Base-by-base conservation (phyloP, 2,888 invertebrate species). In the Phania funesta region DNA sequence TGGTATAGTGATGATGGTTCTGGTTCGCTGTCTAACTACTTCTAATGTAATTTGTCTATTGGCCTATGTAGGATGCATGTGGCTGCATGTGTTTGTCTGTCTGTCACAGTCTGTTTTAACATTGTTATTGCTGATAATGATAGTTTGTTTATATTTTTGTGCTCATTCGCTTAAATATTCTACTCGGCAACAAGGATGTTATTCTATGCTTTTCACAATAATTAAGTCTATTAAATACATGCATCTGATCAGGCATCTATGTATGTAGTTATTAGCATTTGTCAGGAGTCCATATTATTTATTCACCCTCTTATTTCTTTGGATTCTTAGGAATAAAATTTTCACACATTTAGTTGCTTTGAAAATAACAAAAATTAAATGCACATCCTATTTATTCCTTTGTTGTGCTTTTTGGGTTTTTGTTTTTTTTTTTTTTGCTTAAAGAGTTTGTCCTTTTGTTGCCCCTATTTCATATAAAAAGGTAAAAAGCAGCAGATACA, bases 201-300 rank as follows among this genome's bases (percentile, higher is more conserved):
- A 22, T 58, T 82, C 3, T 71, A 78, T 78, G 78, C 71, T 62
- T 82, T 64, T 82, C 58, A 78, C 56, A 82, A 82, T 52, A 82
- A 82, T 78, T 82, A 75, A 75, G 52, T 58, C 11, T 64, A 65
- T 75, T 74, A 75, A 78, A 82, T 75, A 62, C 52, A 64, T 70
- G 68, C 68, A 77, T 74, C 78, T 82, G 74, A 78, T 82, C 71
- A 75, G 78, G 70, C 70, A 65, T 56, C 52, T 70, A 52, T 22
- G 26, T 56, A 64, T n/a, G 16, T 16, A 44, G n/a, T n/a, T n/a
- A n/a, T n/a, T n/a, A 80, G 35, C 81, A 77, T 77, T 82, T 77
- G 77, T 77, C 68, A 68, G 62, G 73, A 56, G 81, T 67, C 48
- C 68, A 73, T 60, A n/a, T n/a, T n/a, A n/a, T n/a, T 64, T 35